Evolutionary conservation across 1,140 invertebrate species (phyloP), one percentile per base, ranked within the genome.

Genomic region (Agrypnia vestita): DNA sequence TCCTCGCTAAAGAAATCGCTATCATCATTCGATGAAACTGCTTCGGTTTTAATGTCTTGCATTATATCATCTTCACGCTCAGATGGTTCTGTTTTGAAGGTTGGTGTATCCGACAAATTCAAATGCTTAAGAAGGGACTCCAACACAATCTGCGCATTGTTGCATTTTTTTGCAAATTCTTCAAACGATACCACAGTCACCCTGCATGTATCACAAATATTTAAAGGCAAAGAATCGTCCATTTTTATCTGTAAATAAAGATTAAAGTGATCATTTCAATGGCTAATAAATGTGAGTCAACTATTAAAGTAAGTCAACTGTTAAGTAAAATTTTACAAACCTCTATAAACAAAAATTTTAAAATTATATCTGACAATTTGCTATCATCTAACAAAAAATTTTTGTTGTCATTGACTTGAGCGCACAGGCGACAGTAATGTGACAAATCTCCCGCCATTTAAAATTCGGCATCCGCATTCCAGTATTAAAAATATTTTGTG

Each of bases 191-290:
- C 12, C 11, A 73, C 25, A 43, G 19, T 55, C 12, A 73, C 12
- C 19, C 7, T 73, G 51, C 69, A 73, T 55, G 47, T n/a, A n/a
- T 73, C 69, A n/a, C 69, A 73, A 10, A 73, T 25, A 15, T 25
- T 25, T 35, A 43, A 7, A 6, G 69, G 69, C 35, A 73, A 73
- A 35, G 15, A 55, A 25, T 73, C 69, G 7, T 35, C 69, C 4
- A 15, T n/a, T 15, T 15, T 71, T 71, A 71, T 71, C 67, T 71
- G 46, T 15, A 71, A 64, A 44, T n/a, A 64, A 35, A 25, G 35
- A 64, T 17, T 35, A 44, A 4, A 12, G 3, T 13, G 1, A 64
- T 25, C 25, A 12, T 49, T n/a, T 21, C 15, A 71, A 47, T 71
- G 13, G 10, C 17, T n/a, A 61, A 61, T 61, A 61, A 19, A 47